A percentile compares a stretch with the other conserved stretches of the same genome.
These are phyloP conservation scores for Pogonus chalceus DNA, from an alignment of 1,140 invertebrate genomes.

Conservation along the genomic window DNA sequence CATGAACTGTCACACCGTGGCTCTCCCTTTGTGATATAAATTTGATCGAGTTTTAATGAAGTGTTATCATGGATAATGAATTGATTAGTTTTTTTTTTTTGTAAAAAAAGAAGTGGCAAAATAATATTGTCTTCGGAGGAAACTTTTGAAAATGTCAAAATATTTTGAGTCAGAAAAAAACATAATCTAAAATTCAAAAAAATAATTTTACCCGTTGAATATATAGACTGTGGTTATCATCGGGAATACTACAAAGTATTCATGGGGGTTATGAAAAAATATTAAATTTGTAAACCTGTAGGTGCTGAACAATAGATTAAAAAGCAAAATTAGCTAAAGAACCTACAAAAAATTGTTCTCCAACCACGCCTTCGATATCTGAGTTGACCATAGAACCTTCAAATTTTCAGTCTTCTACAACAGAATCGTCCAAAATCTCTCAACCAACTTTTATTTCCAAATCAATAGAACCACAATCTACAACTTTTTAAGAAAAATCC, in stretches of 20 bases:
- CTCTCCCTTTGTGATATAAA: too few relatives aligned
- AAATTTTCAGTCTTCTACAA: background rate
- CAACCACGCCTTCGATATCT: background rate
- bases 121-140: slow-evolving; percentile 17
- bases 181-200: too few relatives aligned
- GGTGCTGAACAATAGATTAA: slow-evolving; percentile 3
- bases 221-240: slow-evolving; percentile 16
- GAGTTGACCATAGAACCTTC: too few relatives aligned
- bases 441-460: slow-evolving; percentile 10
- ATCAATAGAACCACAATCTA: slow-evolving; percentile 13
- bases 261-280: slow-evolving; percentile 16
- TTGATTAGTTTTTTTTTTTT: slow-evolving; percentile 18
- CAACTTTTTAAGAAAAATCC: slow-evolving; percentile 13
- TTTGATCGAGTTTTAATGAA: too few relatives aligned
- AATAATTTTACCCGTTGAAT: slow-evolving; percentile 17
- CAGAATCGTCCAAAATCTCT: background rate
- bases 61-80: too few relatives aligned
- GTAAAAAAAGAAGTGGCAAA: slow-evolving; percentile 16
- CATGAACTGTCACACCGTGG: too few relatives aligned
- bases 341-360: background rate
- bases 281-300: slow-evolving; percentile 3
- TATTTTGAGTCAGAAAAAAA: slow-evolving; percentile 14
- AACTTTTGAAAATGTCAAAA: slow-evolving; percentile 17
- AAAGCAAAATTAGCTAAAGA: slow-evolving; percentile 1
- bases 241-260: slow-evolving; percentile 15